These are phyloP conservation scores for Hassar affinis DNA, from an alignment of 2,113 vertebrate species.

Conservation along the genomic window DNA sequence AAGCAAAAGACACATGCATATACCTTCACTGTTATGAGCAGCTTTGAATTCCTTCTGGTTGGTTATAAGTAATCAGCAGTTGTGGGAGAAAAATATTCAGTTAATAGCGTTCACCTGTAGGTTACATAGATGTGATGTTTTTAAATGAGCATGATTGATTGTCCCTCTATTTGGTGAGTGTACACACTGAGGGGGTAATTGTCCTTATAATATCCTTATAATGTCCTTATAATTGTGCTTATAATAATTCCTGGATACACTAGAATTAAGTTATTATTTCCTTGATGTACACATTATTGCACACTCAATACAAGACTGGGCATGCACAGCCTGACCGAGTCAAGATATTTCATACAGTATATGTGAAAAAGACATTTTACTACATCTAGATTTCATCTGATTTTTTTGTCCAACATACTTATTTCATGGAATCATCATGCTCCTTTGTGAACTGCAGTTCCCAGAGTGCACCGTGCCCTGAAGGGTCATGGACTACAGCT, in stretches of 20 bases:
- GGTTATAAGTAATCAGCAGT: slow-evolving; percentile 62
- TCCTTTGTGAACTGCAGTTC: too few relatives aligned
- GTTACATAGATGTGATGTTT: slow-evolving; percentile 61
- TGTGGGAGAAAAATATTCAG: slow-evolving; percentile 60
- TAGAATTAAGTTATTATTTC: neutral
- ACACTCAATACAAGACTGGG: neutral
- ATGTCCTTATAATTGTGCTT: too few relatives aligned
- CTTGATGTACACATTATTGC: slow-evolving; percentile 10
- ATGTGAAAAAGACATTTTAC: neutral
- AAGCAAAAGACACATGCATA: neutral
- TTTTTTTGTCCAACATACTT: too few relatives aligned
- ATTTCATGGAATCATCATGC: too few relatives aligned
- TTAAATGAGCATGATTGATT: slow-evolving; percentile 70
- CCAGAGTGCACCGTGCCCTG: too few relatives aligned
- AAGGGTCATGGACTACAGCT: too few relatives aligned
- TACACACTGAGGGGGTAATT: slow-evolving; percentile 46
- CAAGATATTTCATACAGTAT: neutral
- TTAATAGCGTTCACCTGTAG: slow-evolving; percentile 62
- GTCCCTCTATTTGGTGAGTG: slow-evolving; percentile 60
- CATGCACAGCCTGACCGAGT: too few relatives aligned
- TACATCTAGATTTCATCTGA: neutral
- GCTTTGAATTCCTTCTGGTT: slow-evolving; percentile 58
- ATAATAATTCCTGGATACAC: slow-evolving; percentile 18
- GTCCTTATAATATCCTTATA: too few relatives aligned
- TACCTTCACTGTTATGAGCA: slow-evolving; percentile 38